Conservation (phyloP, 2,888 invertebrate species). For the Venustoraphidia nigricollis region DNA sequence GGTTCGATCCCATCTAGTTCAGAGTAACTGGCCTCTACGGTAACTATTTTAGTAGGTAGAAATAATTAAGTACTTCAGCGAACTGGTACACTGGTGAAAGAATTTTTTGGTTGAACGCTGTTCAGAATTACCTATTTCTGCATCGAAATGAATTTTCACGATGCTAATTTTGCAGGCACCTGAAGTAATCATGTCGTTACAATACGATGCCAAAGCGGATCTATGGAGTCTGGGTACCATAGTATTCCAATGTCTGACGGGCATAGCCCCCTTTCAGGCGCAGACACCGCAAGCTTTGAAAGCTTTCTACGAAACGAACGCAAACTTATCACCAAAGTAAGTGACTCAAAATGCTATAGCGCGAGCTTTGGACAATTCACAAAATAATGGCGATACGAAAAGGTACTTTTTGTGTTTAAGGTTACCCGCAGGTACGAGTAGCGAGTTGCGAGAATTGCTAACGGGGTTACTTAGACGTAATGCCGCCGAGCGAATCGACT, state of each 20-base stretch:
- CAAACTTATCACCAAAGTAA: slow-evolving; percentile 78
- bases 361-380: neutral
- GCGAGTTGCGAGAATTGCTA: slow-evolving; percentile 74
- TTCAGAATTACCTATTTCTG: no score
- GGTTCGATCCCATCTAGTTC: no score
- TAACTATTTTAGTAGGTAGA: no score
- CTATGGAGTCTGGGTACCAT: slow-evolving; percentile 99
- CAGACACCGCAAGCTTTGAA: slow-evolving; percentile 95
- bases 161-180: slow-evolving; percentile 53
- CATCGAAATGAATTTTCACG: neutral
- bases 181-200: slow-evolving; percentile 97
- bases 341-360: slow-evolving; percentile 19
- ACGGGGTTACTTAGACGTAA: slow-evolving; percentile 78
- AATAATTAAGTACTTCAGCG: no score
- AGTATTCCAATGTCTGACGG: slow-evolving; percentile 86
- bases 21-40: no score
- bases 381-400: neutral
- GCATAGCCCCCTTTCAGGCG: slow-evolving; percentile 97
- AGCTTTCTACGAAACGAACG: slow-evolving; percentile 91
- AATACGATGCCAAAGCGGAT: slow-evolving; percentile 98
- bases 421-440: slow-evolving; percentile 86
- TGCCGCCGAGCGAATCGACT: slow-evolving; percentile 89
- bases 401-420: slow-evolving; percentile 28
- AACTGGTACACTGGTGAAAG: no score
- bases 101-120: no score